phyloP scores from a whole-genome alignment of 1,140 invertebrate genomes.

The Protaetia brevitarsis region DNA sequence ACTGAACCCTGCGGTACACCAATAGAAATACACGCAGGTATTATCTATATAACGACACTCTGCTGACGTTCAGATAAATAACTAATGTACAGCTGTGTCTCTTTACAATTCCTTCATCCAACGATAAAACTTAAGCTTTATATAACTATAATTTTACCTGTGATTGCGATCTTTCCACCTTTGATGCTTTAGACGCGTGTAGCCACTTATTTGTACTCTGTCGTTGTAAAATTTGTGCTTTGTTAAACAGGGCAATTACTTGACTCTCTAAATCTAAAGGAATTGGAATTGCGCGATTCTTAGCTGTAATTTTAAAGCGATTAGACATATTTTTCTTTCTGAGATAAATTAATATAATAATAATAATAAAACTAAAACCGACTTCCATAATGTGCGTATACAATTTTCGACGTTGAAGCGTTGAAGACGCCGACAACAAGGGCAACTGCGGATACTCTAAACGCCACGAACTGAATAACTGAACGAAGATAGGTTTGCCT shows the following conservation, averaged over 20 bases:
- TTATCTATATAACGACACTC: too few relatives aligned
- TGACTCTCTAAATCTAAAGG: slow-evolving; percentile 87
- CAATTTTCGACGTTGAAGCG: slow-evolving; percentile 93
- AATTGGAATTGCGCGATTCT: slow-evolving; percentile 86
- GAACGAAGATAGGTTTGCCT: slow-evolving; percentile 93
- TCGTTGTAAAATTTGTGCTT: slow-evolving; percentile 79
- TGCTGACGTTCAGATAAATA: too few relatives aligned
- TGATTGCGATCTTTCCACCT: slow-evolving; percentile 75
- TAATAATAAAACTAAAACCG: slow-evolving; percentile 62
- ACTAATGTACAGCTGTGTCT: too few relatives aligned
- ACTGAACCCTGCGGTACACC: too few relatives aligned
- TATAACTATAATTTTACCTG: slow-evolving; percentile 54
- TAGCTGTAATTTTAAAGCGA: slow-evolving; percentile 60
- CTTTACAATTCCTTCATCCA: too few relatives aligned
- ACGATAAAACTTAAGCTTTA: neutral
- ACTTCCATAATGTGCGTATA: slow-evolving; percentile 88
- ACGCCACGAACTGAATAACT: slow-evolving; percentile 87
- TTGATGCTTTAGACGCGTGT: slow-evolving; percentile 74
- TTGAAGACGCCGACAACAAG: slow-evolving; percentile 83
- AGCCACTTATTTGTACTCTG: slow-evolving; percentile 85
- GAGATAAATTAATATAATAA: neutral
- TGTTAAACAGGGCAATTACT: slow-evolving; percentile 85
- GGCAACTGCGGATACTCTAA: slow-evolving; percentile 86
- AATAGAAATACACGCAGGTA: too few relatives aligned
- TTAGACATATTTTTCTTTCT: neutral